phyloP scores from a whole-genome alignment of 2,797 vertebrate species.

The Sebastes nivosus region DNA sequence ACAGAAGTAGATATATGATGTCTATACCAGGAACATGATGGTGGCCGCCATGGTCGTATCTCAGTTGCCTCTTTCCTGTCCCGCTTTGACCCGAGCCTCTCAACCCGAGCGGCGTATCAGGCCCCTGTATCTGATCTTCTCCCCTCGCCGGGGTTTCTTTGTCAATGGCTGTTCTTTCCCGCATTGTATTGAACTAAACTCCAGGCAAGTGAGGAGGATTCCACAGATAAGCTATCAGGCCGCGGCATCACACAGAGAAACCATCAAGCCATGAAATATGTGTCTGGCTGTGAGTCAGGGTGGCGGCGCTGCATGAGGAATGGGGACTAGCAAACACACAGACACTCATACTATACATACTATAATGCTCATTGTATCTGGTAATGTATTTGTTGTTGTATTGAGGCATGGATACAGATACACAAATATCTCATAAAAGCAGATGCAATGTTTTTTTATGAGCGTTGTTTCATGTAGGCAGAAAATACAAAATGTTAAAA shows the following conservation, averaged over 20 bases:
- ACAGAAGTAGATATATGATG: background rate
- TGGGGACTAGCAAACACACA: background rate
- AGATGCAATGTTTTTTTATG: background rate
- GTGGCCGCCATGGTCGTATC: background rate
- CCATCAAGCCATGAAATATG: constrained; percentile 70
- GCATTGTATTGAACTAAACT: constrained; percentile 62
- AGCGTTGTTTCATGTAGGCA: background rate
- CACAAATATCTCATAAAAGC: background rate
- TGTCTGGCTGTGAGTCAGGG: constrained; percentile 57
- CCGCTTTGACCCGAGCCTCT: constrained; percentile 32
- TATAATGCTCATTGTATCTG: background rate
- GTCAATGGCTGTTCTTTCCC: constrained; percentile 49
- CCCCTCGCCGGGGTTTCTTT: constrained; percentile 41
- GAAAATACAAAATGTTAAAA: background rate
- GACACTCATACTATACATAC: background rate
- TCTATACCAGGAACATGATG: too few relatives aligned
- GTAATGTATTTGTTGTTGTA: background rate
- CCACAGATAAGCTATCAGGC: constrained; percentile 67
- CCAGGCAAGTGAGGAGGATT: constrained; percentile 59
- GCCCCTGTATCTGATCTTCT: constrained; percentile 47
- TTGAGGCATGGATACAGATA: background rate
- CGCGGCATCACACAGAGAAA: constrained; percentile 65
- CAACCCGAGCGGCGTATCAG: constrained; percentile 33
- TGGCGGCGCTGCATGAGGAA: constrained; percentile 29
- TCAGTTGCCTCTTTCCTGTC: constrained; percentile 20